A percentile compares a stretch with the other conserved stretches of the same genome.
Evolutionary conservation across 2,888 invertebrate genomes (phyloP).

Genomic region (Habrosyne pyritoides): DNA sequence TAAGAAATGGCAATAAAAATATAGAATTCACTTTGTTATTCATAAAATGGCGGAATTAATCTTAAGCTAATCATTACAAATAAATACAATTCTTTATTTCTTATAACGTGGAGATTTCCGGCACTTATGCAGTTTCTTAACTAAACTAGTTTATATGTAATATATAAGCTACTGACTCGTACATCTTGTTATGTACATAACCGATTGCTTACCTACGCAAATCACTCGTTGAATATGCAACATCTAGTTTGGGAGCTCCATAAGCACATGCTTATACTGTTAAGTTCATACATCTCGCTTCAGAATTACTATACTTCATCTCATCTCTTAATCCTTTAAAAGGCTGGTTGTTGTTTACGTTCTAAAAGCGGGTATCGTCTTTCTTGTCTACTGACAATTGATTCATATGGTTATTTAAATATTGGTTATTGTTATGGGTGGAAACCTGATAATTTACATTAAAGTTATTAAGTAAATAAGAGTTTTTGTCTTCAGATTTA

Average conservation of each 20-base stretch:
- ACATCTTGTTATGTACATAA: constrained; percentile 70
- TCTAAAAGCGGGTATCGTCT: constrained; percentile 3
- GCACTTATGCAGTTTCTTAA: constrained; percentile 32
- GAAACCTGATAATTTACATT: not conserved
- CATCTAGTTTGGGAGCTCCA: constrained; percentile 78
- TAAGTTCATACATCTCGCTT: constrained; percentile 68
- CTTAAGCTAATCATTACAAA: too few species aligned
- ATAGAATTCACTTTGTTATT: too few species aligned
- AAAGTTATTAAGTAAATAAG: too few species aligned
- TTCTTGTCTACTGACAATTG: not conserved
- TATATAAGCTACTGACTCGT: constrained; percentile 37
- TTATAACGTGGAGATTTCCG: too few species aligned
- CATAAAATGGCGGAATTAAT: too few species aligned
- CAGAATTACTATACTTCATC: constrained; percentile 49
- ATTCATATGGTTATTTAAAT: not conserved
- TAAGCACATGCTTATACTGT: constrained; percentile 80
- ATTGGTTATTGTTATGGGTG: not conserved
- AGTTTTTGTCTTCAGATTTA: not conserved
- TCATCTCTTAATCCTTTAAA: constrained; percentile 35
- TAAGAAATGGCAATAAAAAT: too few species aligned
- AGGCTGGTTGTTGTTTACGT: constrained; percentile 13
- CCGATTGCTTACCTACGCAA: constrained; percentile 82
- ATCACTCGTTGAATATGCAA: constrained; percentile 82
- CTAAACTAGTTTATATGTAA: constrained; percentile 25
- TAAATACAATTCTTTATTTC: too few species aligned